phyloP scores from a whole-genome alignment of 2,888 invertebrate genomes.

The Heteromyza rotundicornis region DNA sequence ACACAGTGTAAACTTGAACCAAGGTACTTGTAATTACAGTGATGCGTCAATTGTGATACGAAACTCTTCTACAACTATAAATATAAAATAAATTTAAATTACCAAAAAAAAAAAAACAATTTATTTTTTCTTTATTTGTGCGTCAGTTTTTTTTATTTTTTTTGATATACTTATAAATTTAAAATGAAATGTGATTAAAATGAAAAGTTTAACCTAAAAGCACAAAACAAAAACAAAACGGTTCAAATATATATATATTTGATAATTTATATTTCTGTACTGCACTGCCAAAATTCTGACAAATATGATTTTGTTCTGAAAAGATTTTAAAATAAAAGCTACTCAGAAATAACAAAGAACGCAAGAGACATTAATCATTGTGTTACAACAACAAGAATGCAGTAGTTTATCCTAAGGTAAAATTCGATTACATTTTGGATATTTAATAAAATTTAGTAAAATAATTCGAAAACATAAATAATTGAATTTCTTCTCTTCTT shows the following conservation, averaged over 20 bases:
- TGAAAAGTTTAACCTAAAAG: conserved; percentile 1
- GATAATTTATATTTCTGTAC: conserved; percentile 33
- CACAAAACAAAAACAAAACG: conserved; percentile 30
- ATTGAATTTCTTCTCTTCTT: not conserved
- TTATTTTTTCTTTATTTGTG: not conserved
- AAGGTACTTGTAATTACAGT: no score
- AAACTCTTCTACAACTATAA: conserved; percentile 7
- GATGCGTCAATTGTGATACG: no score
- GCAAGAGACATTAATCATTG: not conserved
- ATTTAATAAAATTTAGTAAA: no score
- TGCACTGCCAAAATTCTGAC: conserved; percentile 52
- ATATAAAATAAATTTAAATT: conserved; percentile 1
- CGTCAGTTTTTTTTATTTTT: not conserved
- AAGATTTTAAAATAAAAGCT: not conserved
- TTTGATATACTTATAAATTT: conserved; percentile 17
- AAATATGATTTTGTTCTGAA: conserved; percentile 42
- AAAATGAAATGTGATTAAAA: conserved; percentile 5
- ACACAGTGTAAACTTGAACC: no score
- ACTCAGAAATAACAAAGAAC: not conserved
- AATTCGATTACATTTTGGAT: conserved; percentile 1
- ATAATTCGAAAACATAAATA: not conserved
- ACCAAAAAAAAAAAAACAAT: no score
- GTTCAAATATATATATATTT: no score
- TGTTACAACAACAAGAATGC: not conserved
- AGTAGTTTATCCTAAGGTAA: conserved; percentile 6